Base-by-base conservation (phyloP, 2,113 vertebrate genomes). In the Scatophagus argus region DNA sequence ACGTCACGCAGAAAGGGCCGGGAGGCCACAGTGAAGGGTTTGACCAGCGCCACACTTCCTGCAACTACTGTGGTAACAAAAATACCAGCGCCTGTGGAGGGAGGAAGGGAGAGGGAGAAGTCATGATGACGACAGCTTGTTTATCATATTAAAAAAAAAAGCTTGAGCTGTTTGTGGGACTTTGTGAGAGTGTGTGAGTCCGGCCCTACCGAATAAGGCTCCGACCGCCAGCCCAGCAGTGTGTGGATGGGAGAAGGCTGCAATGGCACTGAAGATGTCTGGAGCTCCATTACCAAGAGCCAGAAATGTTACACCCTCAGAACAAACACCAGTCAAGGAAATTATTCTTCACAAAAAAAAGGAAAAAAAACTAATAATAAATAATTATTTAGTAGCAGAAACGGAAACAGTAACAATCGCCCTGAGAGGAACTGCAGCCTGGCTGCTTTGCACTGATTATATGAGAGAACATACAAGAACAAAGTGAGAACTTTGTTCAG, bases 231-330 rank as follows among this genome's bases (percentile, higher is more conserved):
- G 87, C 36, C 97, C 95, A 0, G 97, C 98, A 0, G 97, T 99
- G 71, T 97, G 96, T 0, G 98, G 96, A 77, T 93, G 90, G 0
- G 98, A 97, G 91, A 99, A 98, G 0, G 98, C 98, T 69, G 96
- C 97, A 51, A 99, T 86, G 0, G 97, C 97, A 0, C 98, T 99
- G 94, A 99, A 99, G 86, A 99, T 94, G 62, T 99, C 98, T 0
- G 98, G 98, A 0, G 98, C 98, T 1, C 98, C 98, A 0, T 99
- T 99, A 39, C 98, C 98, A 46, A 99, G 95, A 1, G 98, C 98
- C 89, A 99, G 89, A 87, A 99, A 98, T 4, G 98, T 99, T 89
- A 99, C 98, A 16, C 98, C 98, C 97, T 99, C 91, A 77, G 58
- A 38, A 91, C 79, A 60, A 43, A 17, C 7, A 9, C 0, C 2